Evolutionary conservation across 2,797 vertebrate genomes (phyloP), one percentile per base, ranked within the genome.

Genomic region (Diplodus puntazzo): DNA sequence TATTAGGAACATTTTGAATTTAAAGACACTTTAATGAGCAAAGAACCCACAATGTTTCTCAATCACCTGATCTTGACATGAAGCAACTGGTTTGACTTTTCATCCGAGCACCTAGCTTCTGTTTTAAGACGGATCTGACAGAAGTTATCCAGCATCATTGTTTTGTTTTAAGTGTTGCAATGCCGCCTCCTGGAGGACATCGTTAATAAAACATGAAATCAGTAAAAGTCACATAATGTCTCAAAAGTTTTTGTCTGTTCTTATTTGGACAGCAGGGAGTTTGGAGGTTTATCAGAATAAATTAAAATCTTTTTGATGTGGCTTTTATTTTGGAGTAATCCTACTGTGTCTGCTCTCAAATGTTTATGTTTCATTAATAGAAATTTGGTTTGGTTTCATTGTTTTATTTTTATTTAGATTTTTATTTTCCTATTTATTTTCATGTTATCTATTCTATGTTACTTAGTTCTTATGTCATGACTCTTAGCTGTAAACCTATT

Each of bases 121-220:
- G 5, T 57, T 57, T 30, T 27, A 18, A 57, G 25, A 30, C 16
- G 1, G 10, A n/a, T 10, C 12, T 52, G 50, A 50, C 5, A 49
- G 2, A 11, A 50, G 39, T 39, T 39, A 11, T 39, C 8, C 39
- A 39, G 39, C 9, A 39, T 39, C 39, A 8, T 39, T 6, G 9
- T 39, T 39, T 39, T 39, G 0, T 39, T 39, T 39, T 39, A 10
- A 39, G 12, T 52, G 58, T 7, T 30, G 10, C 23, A 25, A 7
- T 25, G 67, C 75, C 79, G 85, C 83, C 85, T 6, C 71, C 89
- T 78, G 18, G 45, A 69, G 89, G 77, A 50, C 16, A 50, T 0
- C 43, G 2, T 10, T 23, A 13, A 17, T 4, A 39, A n/a, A 13
- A 20, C 42, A 57, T 12, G 13, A 11, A 34, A 14, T 48, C 16